Evolutionary conservation across 1,140 invertebrate species (phyloP).

Genomic region (Cepaea nemoralis): DNA sequence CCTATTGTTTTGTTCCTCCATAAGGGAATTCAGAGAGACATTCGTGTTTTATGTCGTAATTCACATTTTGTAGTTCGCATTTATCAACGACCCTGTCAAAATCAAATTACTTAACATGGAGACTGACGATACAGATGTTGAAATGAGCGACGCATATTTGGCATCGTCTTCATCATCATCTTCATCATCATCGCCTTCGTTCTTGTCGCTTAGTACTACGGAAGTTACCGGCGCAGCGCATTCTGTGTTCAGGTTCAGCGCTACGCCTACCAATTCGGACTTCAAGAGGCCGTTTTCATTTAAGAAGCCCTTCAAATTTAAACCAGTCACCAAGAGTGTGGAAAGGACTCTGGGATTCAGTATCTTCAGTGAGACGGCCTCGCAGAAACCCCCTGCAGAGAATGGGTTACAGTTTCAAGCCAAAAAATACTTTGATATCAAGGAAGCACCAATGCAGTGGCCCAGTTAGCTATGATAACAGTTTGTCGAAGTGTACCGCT

Average conservation of each 20-base stretch:
- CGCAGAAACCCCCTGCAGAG: not conserved
- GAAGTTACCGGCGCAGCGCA: not conserved
- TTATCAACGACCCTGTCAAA: too few relatives aligned
- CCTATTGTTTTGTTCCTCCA: too few relatives aligned
- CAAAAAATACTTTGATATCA: not conserved
- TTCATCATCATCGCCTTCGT: not conserved
- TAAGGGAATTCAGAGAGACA: too few relatives aligned
- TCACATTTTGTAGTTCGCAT: too few relatives aligned
- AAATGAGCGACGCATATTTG: conserved; percentile 9
- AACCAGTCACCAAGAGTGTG: conserved; percentile 13
- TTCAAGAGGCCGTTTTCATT: conserved; percentile 20
- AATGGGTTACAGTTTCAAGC: not conserved
- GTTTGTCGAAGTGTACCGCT: too few relatives aligned
- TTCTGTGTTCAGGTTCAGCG: conserved; percentile 12
- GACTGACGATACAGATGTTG: conserved; percentile 9
- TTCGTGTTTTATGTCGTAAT: too few relatives aligned
- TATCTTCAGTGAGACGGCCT: not conserved
- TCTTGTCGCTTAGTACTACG: not conserved
- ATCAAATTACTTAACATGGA: too few relatives aligned
- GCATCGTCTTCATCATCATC: conserved; percentile 18
- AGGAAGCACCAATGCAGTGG: not conserved
- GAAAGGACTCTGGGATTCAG: conserved; percentile 23
- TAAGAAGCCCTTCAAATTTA: conserved; percentile 29
- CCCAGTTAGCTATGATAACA: too few relatives aligned
- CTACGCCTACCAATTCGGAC: not conserved